These are phyloP conservation scores for Penaeus chinensis DNA, from an alignment of 1,140 invertebrate genomes.

Conservation along the genomic window DNA sequence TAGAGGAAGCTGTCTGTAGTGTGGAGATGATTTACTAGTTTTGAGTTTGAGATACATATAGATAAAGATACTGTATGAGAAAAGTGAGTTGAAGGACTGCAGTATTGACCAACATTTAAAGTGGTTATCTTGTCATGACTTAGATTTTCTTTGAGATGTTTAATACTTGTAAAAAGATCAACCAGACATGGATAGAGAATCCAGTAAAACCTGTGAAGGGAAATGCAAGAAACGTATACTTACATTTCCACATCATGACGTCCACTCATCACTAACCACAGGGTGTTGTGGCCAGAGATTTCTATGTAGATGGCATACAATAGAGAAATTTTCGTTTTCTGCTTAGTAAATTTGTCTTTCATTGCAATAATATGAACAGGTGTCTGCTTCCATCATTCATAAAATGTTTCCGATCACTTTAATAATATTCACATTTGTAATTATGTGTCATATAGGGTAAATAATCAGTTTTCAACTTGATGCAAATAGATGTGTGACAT, in stretches of 20 bases:
- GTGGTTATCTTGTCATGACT: no score
- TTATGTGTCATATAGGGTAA: constrained; percentile 27
- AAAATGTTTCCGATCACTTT: not conserved
- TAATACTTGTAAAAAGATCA: not conserved
- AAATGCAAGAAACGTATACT: not conserved
- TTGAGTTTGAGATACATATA: no score
- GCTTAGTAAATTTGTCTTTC: constrained; percentile 36
- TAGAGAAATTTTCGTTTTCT: constrained; percentile 24
- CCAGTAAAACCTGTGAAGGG: no score
- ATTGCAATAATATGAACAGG: constrained; percentile 29
- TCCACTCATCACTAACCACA: constrained; percentile 30
- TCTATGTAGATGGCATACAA: constrained; percentile 5
- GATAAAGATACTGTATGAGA: no score
- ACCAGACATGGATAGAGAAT: not conserved
- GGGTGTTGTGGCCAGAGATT: constrained; percentile 24
- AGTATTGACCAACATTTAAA: no score
- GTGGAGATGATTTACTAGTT: no score
- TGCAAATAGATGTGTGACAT: no score
- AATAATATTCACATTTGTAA: constrained; percentile 26
- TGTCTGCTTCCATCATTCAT: constrained; percentile 32
- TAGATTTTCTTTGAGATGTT: no score
- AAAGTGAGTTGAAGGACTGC: no score
- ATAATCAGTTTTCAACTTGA: constrained; percentile 26
- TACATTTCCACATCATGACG: constrained; percentile 37
- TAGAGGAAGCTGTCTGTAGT: no score